Evolutionary conservation across 2,888 invertebrate species (phyloP).

Genomic region (Argyra leucocephala): DNA sequence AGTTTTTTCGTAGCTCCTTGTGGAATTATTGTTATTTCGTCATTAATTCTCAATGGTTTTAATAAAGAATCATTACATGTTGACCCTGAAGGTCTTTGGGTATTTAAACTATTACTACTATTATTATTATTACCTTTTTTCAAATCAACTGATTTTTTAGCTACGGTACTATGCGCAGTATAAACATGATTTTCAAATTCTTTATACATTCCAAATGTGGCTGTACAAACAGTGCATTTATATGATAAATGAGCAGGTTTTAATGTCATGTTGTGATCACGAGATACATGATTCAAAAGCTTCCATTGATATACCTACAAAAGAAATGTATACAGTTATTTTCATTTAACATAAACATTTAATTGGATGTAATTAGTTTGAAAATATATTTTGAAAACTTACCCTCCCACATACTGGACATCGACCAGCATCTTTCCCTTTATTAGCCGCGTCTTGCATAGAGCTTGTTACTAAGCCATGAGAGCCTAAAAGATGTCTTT

Average conservation of each 20-base stretch:
- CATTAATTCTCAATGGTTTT: slow-evolving; percentile 77
- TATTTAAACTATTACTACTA: slow-evolving; percentile 26
- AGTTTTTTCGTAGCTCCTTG: slow-evolving; percentile 54
- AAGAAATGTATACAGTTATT: slow-evolving; percentile 16
- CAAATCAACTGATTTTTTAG: slow-evolving; percentile 75
- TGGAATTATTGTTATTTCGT: slow-evolving; percentile 82
- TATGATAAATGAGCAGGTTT: slow-evolving; percentile 89
- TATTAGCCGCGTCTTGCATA: slow-evolving; percentile 92
- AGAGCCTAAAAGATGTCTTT: slow-evolving; percentile 86
- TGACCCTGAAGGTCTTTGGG: slow-evolving; percentile 33
- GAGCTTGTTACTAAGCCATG: slow-evolving; percentile 92
- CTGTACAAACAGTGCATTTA: slow-evolving; percentile 90
- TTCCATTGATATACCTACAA: slow-evolving; percentile 87
- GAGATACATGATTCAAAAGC: slow-evolving; percentile 79
- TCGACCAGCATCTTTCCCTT: slow-evolving; percentile 85
- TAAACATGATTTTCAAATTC: slow-evolving; percentile 91
- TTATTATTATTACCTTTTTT: slow-evolving; percentile 24
- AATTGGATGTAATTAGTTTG: neutral
- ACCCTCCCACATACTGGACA: slow-evolving; percentile 94
- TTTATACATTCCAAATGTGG: slow-evolving; percentile 91
- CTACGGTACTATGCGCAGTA: slow-evolving; percentile 83
- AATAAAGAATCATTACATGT: slow-evolving; percentile 52
- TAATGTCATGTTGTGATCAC: slow-evolving; percentile 82
- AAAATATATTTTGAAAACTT: slow-evolving; percentile 34
- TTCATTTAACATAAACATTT: neutral